Conservation (phyloP, 2,797 vertebrate genomes). For the Epinephelus coioides region DNA sequence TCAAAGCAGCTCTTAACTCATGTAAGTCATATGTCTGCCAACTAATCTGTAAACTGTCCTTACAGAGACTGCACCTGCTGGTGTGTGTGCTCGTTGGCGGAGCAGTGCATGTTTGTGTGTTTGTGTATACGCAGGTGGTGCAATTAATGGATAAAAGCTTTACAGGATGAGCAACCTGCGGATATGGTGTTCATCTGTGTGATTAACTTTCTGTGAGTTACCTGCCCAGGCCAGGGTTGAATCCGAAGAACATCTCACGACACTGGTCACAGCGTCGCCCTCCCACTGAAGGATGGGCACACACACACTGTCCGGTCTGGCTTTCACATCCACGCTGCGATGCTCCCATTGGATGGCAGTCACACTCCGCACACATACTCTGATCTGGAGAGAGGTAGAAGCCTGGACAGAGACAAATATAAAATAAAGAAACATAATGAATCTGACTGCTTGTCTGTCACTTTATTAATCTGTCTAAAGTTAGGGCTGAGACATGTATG, state of each 20-base stretch:
- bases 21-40: constrained; percentile 72
- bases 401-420: constrained; percentile 78
- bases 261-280: constrained; percentile 91
- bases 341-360: constrained; percentile 89
- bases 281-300: constrained; percentile 85
- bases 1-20: constrained; percentile 84
- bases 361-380: constrained; percentile 87
- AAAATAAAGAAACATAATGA: neutral
- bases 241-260: constrained; percentile 88
- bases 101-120: constrained; percentile 13
- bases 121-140: constrained; percentile 13
- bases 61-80: constrained; percentile 66
- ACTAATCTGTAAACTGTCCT: constrained; percentile 77
- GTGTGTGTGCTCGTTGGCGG: constrained; percentile 23
- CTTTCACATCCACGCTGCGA: constrained; percentile 83
- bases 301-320: constrained; percentile 88
- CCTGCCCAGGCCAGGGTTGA: constrained; percentile 89
- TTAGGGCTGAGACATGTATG: no score
- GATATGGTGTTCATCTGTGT: neutral
- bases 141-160: constrained; percentile 35
- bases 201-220: constrained; percentile 49
- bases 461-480: neutral
- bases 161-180: constrained; percentile 6
- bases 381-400: constrained; percentile 83
- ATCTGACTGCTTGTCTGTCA: neutral